These are phyloP conservation scores for Conchocele bisecta DNA, from an alignment of 2,888 invertebrate genomes.

Conservation along the genomic window DNA sequence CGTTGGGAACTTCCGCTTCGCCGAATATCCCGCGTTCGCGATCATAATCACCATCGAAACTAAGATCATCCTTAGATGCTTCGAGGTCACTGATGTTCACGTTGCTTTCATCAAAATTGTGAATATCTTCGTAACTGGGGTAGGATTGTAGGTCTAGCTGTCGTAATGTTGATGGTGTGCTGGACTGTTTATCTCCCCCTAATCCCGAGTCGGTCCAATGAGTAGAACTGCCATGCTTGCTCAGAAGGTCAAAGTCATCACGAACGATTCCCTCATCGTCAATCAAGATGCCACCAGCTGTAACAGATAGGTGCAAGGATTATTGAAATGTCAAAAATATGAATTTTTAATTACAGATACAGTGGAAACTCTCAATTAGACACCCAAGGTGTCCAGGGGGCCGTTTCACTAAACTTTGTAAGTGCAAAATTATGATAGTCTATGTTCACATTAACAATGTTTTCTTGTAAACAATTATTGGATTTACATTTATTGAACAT, in stretches of 20 bases:
- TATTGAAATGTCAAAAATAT: not conserved
- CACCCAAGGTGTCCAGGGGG: too few relatives aligned
- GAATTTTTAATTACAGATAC: too few relatives aligned
- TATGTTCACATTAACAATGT: too few relatives aligned
- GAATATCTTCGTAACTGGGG: conserved; percentile 71
- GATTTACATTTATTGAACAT: too few relatives aligned
- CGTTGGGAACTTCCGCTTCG: conserved; percentile 3
- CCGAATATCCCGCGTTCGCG: conserved; percentile 38
- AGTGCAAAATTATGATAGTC: too few relatives aligned
- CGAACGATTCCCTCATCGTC: conserved; percentile 79
- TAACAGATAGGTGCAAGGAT: conserved; percentile 17
- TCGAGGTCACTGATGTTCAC: conserved; percentile 80
- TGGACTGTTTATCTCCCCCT: conserved; percentile 72
- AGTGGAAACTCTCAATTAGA: too few relatives aligned
- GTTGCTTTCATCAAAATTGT: conserved; percentile 71
- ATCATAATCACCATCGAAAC: conserved; percentile 59
- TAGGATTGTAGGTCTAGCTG: conserved; percentile 70
- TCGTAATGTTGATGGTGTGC: conserved; percentile 70
- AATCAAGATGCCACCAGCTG: conserved; percentile 69
- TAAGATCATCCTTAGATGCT: conserved; percentile 77
- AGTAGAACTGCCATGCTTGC: conserved; percentile 67
- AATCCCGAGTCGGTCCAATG: conserved; percentile 79
- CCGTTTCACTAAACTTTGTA: too few relatives aligned
- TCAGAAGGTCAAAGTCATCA: conserved; percentile 73
- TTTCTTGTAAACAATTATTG: too few relatives aligned